Evolutionary conservation across 2,113 vertebrate genomes (phyloP).

Genomic region (Microcebus tavaratra): DNA sequence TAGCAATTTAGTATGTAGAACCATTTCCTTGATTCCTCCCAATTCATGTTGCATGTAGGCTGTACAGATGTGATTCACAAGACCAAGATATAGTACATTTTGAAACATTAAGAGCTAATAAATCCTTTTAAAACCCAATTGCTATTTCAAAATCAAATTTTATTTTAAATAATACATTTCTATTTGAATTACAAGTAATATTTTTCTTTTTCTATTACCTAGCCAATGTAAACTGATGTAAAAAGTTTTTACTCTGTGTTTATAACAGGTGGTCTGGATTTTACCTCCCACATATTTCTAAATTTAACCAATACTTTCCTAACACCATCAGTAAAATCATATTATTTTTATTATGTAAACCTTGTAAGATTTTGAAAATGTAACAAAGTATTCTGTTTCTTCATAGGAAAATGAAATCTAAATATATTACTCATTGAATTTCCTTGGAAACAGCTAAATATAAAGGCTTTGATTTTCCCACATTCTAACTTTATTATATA

Average conservation of each 20-base stretch:
- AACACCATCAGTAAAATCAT: constrained; percentile 6
- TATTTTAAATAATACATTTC: neutral
- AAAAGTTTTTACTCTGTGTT: neutral
- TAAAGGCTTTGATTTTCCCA: neutral
- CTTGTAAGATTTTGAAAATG: constrained; percentile 19
- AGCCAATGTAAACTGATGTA: neutral
- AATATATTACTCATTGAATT: constrained; percentile 46
- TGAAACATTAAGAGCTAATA: neutral
- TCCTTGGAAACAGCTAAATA: constrained; percentile 53
- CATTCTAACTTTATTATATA: constrained; percentile 39
- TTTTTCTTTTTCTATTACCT: neutral
- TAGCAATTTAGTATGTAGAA: neutral
- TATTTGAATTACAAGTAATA: neutral
- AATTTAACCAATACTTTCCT: constrained; percentile 47
- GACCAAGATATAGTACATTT: neutral
- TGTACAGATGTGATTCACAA: neutral
- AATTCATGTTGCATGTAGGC: neutral
- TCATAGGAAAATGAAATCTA: constrained; percentile 46
- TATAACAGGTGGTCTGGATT: constrained; percentile 37
- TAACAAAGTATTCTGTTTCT: constrained; percentile 15
- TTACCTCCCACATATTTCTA: constrained; percentile 41
- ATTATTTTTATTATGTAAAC: constrained; percentile 53
- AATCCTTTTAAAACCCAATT: neutral
- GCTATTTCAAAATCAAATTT: neutral
- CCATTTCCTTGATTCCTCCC: neutral